Conservation (phyloP, 2,797 vertebrate species). For the Sebastes kiyomatsui region DNA sequence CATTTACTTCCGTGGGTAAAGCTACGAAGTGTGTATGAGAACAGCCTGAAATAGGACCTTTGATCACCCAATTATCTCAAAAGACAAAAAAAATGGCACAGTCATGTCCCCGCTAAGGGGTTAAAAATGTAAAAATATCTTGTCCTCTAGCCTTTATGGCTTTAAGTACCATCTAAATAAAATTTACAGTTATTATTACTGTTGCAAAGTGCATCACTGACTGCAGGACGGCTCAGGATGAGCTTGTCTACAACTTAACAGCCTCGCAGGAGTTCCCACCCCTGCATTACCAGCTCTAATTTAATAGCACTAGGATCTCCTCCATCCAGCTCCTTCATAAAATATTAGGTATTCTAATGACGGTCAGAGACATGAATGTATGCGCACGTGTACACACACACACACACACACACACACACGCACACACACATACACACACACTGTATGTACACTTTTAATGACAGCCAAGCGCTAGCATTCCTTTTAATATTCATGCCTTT, state of each 20-base stretch:
- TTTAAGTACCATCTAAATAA: slow-evolving; percentile 8
- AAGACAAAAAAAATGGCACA: neutral
- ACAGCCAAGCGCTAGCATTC: slow-evolving; percentile 60
- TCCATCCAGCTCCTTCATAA: slow-evolving; percentile 55
- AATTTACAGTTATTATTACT: slow-evolving; percentile 4
- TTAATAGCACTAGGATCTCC: slow-evolving; percentile 48
- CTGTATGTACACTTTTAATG: slow-evolving; percentile 61
- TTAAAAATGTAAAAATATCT: neutral
- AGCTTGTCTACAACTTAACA: slow-evolving; percentile 26
- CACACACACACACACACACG: neutral
- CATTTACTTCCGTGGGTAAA: no score
- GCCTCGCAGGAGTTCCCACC: slow-evolving; percentile 47
- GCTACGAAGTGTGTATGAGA: no score
- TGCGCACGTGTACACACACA: slow-evolving; percentile 3
- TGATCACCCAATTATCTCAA: neutral
- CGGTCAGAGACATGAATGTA: slow-evolving; percentile 27
- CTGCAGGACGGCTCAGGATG: slow-evolving; percentile 5
- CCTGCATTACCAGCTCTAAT: slow-evolving; percentile 49
- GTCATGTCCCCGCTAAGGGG: neutral
- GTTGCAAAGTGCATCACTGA: slow-evolving; percentile 16
- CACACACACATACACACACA: neutral
- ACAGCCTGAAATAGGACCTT: neutral
- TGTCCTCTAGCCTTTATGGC: neutral
- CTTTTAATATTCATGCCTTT: slow-evolving; percentile 82
- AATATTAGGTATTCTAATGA: slow-evolving; percentile 63